Base-by-base conservation (phyloP, 2,113 vertebrate genomes). In the Pleuronectes platessa region DNA sequence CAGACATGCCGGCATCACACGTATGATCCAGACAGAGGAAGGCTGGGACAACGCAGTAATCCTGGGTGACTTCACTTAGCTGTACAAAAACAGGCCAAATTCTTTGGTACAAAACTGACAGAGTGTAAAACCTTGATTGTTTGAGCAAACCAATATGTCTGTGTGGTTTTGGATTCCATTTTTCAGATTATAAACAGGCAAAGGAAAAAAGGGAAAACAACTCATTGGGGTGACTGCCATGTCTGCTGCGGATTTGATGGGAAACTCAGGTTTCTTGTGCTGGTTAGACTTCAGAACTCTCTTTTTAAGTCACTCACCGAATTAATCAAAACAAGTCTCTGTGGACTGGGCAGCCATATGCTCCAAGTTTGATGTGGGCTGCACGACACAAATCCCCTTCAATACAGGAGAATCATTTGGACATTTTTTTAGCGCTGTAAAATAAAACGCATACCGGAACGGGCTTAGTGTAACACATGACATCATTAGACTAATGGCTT, bases 101-200 rank as follows among this genome's bases (percentile, higher is more conserved):
- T 40, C 67, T 72, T 68, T 42, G 56, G 51, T 84, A 37, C 17
- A 13, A 31, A 78, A 55, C 63, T 71, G 51, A 71, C 73, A 83
- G 61, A 60, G 54, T 67, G 23, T 56, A 62, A 78, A 71, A 86
- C 65, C n/a, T 49, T 78, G 68, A 79, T 77, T 78, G 75, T 88
- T 24, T 76, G 42, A 82, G 64, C 70, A 82, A 84, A 90, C 63
- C 88, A 87, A 71, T 75, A 88, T 82, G 81, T 88, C 67, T 67
- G 61, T 84, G 72, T 60, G 82, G 76, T 86, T 90, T 84, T 62
- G 42, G 81, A 80, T 84, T 87, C 61, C 21, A 68, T 79, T 74
- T 85, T 79, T 51, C n/a, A 40, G 68, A 83, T 83, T 69, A 68
- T 18, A 68, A 62, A 18, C 68, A 86, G 68, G 12, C 60, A 26